Evolutionary conservation across 2,113 vertebrate species (phyloP).

Genomic region (Rhinopomastus cyanomelas): DNA sequence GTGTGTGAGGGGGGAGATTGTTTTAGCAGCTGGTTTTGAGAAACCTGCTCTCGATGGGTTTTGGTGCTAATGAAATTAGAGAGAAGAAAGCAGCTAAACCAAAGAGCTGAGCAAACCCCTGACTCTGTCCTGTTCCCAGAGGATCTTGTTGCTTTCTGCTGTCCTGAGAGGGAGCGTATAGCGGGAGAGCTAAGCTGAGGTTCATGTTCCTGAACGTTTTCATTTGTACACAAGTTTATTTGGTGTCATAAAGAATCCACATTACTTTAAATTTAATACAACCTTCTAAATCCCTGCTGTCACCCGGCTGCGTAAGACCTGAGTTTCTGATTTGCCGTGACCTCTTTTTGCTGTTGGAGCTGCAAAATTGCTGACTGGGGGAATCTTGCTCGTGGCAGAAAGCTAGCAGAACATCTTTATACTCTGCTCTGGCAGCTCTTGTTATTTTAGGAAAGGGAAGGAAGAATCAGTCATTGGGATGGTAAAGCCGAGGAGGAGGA

Average conservation of each 20-base stretch:
- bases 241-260: neutral
- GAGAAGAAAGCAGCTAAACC: neutral
- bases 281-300: neutral
- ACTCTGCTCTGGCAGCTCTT: neutral
- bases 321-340: neutral
- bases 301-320: neutral
- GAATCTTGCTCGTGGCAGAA: neutral
- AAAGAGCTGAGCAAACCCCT: neutral
- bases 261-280: neutral
- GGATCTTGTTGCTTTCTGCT: neutral
- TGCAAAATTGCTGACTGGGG: neutral
- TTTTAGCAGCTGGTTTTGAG: neutral
- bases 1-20: neutral
- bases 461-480: neutral
- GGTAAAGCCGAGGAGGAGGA: neutral
- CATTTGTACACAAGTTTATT: neutral
- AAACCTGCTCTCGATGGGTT: neutral
- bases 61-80: neutral
- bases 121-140: neutral
- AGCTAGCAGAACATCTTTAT: neutral
- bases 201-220: neutral
- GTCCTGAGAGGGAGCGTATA: neutral
- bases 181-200: neutral
- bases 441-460: neutral
- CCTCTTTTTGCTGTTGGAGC: neutral